These are phyloP conservation scores for Micromesistius poutassou DNA, from an alignment of 2,797 vertebrate species.

Conservation along the genomic window DNA sequence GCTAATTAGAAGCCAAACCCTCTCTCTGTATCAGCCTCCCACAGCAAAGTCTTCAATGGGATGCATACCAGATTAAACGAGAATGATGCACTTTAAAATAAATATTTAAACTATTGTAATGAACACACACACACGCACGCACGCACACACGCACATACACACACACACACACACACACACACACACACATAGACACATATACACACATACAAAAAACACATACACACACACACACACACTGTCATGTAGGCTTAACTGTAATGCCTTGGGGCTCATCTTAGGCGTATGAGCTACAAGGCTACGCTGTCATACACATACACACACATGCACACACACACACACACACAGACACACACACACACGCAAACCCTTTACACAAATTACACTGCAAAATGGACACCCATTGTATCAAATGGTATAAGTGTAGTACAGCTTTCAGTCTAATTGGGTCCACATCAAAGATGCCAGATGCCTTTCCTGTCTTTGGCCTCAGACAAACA, in stretches of 20 bases:
- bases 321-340: background rate
- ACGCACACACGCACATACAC: background rate
- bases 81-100: background rate
- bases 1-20: background rate
- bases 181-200: background rate
- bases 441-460: background rate
- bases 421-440: background rate
- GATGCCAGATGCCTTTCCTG: background rate
- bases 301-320: background rate
- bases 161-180: background rate
- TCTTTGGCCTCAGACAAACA: background rate
- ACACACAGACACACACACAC: background rate
- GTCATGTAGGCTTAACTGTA: background rate
- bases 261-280: background rate
- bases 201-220: background rate
- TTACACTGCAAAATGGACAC: background rate
- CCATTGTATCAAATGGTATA: background rate
- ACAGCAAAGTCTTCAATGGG: background rate
- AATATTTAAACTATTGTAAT: background rate
- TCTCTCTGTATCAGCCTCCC: too few species aligned
- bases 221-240: too few species aligned
- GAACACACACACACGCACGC: background rate
- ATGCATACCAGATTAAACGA: background rate
- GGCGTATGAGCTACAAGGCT: background rate
- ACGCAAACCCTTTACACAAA: background rate